phyloP scores from a whole-genome alignment of 2,113 vertebrate species.

The Phalacrocorax pelagicus region DNA sequence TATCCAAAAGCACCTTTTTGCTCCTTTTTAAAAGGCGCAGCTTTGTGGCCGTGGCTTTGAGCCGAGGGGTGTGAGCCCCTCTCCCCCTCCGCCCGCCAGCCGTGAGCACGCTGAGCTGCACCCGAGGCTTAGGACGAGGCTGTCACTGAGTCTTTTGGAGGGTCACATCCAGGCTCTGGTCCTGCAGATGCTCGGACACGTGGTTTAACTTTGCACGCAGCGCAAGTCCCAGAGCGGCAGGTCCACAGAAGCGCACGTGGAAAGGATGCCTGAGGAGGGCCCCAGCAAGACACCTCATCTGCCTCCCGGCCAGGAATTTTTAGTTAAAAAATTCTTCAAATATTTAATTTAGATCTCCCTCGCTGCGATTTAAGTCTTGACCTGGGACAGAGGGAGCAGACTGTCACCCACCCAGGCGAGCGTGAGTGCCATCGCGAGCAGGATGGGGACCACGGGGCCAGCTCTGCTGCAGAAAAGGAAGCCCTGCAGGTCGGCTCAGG shows the following conservation, averaged over 20 bases:
- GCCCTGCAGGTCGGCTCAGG: background rate
- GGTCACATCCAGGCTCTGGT: background rate
- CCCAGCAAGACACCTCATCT: background rate
- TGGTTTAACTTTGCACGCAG: background rate
- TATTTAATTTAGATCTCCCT: background rate
- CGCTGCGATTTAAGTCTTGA: background rate
- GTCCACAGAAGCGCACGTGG: background rate
- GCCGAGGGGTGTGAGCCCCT: background rate
- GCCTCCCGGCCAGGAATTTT: background rate
- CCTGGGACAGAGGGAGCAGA: background rate
- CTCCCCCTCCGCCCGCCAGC: no score
- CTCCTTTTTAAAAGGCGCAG: background rate
- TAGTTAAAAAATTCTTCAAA: background rate
- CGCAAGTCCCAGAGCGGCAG: background rate
- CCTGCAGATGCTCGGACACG: background rate
- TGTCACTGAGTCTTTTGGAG: background rate
- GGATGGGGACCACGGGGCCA: background rate
- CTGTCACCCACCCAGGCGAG: background rate
- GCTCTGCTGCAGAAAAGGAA: background rate
- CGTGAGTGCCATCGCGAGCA: accelerated
- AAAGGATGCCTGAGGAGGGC: background rate
- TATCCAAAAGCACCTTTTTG: background rate
- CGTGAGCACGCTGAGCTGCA: background rate
- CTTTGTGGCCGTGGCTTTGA: background rate
- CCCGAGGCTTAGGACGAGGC: background rate